Percentiles rank a stretch among this genome's conserved stretches.
Evolutionary conservation across 1,140 invertebrate genomes (phyloP).

Genomic region (Grapholita molesta): DNA sequence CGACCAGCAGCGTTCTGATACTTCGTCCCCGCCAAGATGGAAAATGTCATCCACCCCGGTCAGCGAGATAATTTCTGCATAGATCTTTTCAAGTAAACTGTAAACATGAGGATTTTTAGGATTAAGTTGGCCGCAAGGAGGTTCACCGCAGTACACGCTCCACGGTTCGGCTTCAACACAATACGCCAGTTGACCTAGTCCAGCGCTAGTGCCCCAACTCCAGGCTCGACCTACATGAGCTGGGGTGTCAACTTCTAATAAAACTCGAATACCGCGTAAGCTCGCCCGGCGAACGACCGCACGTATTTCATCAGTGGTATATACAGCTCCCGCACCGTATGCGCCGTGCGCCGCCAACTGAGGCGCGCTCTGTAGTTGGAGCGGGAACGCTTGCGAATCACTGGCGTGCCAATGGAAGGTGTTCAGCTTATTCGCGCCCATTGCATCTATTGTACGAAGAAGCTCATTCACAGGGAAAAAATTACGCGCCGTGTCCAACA

Average conservation of each 20-base stretch:
- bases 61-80: slow-evolving; percentile 82
- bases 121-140: slow-evolving; percentile 91
- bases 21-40: slow-evolving; percentile 92
- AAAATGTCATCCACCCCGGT: slow-evolving; percentile 84
- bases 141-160: slow-evolving; percentile 88
- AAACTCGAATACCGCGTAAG: slow-evolving; percentile 83
- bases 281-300: slow-evolving; percentile 83
- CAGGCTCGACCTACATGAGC: slow-evolving; percentile 90
- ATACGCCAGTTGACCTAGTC: slow-evolving; percentile 83
- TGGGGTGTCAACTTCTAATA: slow-evolving; percentile 89
- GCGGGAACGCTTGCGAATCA: slow-evolving; percentile 90
- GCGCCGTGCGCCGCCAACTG: slow-evolving; percentile 86
- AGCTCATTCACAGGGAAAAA: slow-evolving; percentile 85
- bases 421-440: slow-evolving; percentile 90
- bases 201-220: slow-evolving; percentile 85
- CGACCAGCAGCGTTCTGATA: slow-evolving; percentile 83
- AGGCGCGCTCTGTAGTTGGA: slow-evolving; percentile 83
- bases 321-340: slow-evolving; percentile 84
- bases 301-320: slow-evolving; percentile 83
- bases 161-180: slow-evolving; percentile 88
- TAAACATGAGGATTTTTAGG: slow-evolving; percentile 87
- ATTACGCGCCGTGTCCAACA: slow-evolving; percentile 88
- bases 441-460: slow-evolving; percentile 85
- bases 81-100: slow-evolving; percentile 82
- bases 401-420: slow-evolving; percentile 92